Percentiles rank a stretch among this genome's conserved stretches.
Evolutionary conservation across 2,888 invertebrate genomes (phyloP).

Genomic region (Macrophya annulata): DNA sequence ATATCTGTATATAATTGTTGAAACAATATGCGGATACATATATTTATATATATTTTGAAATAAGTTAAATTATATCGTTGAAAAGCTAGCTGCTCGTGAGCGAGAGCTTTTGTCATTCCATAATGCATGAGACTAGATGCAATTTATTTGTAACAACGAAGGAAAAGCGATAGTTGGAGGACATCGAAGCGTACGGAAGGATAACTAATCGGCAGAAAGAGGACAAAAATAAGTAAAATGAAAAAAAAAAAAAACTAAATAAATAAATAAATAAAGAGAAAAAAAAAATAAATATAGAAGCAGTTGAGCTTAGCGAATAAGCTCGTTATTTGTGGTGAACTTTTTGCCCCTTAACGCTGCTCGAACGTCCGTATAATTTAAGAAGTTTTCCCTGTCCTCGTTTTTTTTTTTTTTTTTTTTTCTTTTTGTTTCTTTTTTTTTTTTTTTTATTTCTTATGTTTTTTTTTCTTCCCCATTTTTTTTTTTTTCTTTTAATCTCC

Average conservation of each 20-base stretch:
- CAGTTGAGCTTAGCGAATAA: conserved; percentile 20
- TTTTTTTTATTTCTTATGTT: neutral
- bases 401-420: neutral
- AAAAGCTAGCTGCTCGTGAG: neutral
- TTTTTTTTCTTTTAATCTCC: conserved; percentile 2
- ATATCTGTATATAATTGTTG: neutral
- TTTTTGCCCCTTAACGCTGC: conserved; percentile 43
- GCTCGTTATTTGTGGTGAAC: conserved; percentile 48
- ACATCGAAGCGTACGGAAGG: neutral
- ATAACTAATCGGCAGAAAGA: neutral
- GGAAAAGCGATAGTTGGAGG: neutral
- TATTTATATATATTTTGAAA: neutral
- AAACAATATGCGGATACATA: neutral
- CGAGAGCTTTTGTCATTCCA: neutral
- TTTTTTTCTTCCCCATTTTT: neutral
- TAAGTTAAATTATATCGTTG: neutral
- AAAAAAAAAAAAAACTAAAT: neutral
- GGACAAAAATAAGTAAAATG: neutral
- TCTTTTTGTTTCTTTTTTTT: neutral
- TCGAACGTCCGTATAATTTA: conserved; percentile 44
- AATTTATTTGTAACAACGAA: neutral
- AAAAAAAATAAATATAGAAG: neutral
- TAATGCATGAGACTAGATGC: neutral
- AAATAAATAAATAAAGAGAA: neutral
- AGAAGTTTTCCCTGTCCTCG: conserved; percentile 15